These are phyloP conservation scores for Perithous albicinctus DNA, from an alignment of 2,888 invertebrate species.

Conservation along the genomic window DNA sequence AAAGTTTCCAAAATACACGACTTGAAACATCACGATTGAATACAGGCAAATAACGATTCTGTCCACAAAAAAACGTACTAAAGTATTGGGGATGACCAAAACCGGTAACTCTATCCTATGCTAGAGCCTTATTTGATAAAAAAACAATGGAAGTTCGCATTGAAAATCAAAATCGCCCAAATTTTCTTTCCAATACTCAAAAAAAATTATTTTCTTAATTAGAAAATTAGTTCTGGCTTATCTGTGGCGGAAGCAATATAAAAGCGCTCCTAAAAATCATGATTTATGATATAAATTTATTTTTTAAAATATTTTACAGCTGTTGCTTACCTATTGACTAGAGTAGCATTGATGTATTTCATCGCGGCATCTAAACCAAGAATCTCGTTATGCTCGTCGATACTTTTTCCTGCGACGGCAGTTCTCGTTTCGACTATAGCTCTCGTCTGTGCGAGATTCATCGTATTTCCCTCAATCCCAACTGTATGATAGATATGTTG, in stretches of 20 bases:
- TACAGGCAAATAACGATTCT: too few species aligned
- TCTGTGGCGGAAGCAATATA: background rate
- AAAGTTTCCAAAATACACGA: too few species aligned
- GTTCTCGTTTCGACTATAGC: conserved; percentile 96
- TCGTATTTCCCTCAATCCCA: conserved; percentile 98
- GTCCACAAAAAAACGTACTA: too few species aligned
- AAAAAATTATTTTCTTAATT: too few species aligned
- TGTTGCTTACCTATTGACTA: conserved; percentile 88
- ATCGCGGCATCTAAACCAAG: conserved; percentile 97
- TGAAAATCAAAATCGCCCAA: too few species aligned
- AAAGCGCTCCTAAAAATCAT: background rate
- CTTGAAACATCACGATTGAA: too few species aligned
- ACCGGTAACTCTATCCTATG: too few species aligned
- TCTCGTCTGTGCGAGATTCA: conserved; percentile 96
- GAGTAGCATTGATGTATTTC: conserved; percentile 94
- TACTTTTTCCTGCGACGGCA: conserved; percentile 95
- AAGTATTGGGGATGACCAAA: too few species aligned
- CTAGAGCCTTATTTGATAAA: too few species aligned
- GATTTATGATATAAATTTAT: background rate
- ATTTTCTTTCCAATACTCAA: too few species aligned
- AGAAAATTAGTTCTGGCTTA: background rate
- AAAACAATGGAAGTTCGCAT: too few species aligned
- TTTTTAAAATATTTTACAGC: background rate
- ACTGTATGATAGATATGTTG: conserved; percentile 98
- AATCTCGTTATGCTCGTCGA: conserved; percentile 98